Percentiles rank a stretch among this genome's conserved stretches.
Conservation (phyloP, 2,797 vertebrate species). For the Uromys caudimaculatus region DNA sequence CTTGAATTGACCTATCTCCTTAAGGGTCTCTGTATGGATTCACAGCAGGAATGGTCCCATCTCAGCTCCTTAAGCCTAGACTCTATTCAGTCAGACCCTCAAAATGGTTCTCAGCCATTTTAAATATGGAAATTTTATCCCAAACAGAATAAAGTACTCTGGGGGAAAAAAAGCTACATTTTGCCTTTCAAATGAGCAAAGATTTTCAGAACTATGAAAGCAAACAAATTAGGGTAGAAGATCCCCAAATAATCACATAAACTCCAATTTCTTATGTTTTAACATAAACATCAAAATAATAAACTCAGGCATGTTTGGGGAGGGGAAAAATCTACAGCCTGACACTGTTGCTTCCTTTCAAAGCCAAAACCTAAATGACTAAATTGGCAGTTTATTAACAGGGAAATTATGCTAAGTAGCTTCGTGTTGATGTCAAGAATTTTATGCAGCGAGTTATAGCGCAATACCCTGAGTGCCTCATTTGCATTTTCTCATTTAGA, state of each 20-base stretch:
- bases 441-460: constrained; percentile 86
- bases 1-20: neutral
- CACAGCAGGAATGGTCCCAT: neutral
- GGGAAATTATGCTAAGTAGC: constrained; percentile 94
- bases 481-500: constrained; percentile 92
- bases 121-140: constrained; percentile 55
- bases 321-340: constrained; percentile 22
- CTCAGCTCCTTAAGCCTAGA: constrained; percentile 84
- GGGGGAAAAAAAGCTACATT: neutral
- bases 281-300: constrained; percentile 82
- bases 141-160: neutral
- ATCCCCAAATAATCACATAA: constrained; percentile 79
- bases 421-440: constrained; percentile 89
- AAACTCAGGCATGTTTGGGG: constrained; percentile 76
- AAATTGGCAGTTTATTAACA: constrained; percentile 95
- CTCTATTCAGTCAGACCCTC: neutral
- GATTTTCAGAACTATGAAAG: constrained; percentile 74
- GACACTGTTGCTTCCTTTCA: constrained; percentile 64
- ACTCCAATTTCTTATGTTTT: constrained; percentile 81
- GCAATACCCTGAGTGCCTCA: constrained; percentile 83
- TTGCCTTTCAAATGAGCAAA: constrained; percentile 78
- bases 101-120: constrained; percentile 60
- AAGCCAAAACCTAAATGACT: constrained; percentile 89
- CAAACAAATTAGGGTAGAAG: constrained; percentile 78
- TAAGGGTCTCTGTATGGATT: neutral